These are phyloP conservation scores for Acromyrmex echinatior DNA, from an alignment of 1,140 invertebrate species.

Conservation along the genomic window DNA sequence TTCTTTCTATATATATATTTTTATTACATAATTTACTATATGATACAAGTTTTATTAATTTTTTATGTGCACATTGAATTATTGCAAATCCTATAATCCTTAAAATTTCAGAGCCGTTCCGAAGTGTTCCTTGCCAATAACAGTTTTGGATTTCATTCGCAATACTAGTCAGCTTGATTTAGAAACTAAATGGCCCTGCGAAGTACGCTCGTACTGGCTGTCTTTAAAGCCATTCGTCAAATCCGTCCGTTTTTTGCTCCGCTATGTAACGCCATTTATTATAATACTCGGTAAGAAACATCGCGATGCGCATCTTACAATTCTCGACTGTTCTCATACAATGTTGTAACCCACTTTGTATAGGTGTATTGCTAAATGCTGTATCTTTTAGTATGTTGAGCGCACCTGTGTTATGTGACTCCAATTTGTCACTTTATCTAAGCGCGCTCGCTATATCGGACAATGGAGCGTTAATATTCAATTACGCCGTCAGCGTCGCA, in stretches of 20 bases:
- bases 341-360: constrained; percentile 45
- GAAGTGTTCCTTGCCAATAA: constrained; percentile 71
- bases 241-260: constrained; percentile 75
- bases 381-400: constrained; percentile 79
- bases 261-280: constrained; percentile 79
- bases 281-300: constrained; percentile 79
- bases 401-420: constrained; percentile 74
- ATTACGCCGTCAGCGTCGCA: constrained; percentile 81
- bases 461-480: constrained; percentile 82
- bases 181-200: constrained; percentile 81
- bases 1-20: background rate
- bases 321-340: constrained; percentile 37
- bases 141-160: constrained; percentile 77
- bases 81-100: background rate
- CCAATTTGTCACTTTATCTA: constrained; percentile 81
- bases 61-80: background rate
- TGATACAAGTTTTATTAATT: background rate
- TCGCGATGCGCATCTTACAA: background rate
- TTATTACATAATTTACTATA: background rate
- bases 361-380: constrained; percentile 78
- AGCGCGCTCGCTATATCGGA: constrained; percentile 82
- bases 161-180: constrained; percentile 74
- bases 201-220: constrained; percentile 79
- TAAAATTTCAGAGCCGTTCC: constrained; percentile 45
- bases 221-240: constrained; percentile 78